phyloP scores from a whole-genome alignment of 2,797 vertebrate genomes.

The Fundulus diaphanus region DNA sequence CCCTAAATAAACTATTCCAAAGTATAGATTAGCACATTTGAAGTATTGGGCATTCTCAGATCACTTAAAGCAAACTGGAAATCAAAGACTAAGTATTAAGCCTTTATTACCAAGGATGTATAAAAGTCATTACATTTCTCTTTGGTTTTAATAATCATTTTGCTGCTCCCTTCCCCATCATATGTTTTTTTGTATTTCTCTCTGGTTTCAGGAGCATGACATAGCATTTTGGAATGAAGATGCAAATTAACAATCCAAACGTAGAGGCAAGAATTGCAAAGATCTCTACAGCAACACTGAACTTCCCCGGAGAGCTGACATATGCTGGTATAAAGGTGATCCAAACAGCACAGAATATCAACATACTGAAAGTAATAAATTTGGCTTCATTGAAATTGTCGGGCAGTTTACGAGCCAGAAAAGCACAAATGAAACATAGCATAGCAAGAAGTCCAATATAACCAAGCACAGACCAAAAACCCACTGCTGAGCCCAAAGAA shows the following conservation, averaged over 20 bases:
- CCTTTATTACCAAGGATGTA: neutral
- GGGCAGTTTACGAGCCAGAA: conserved; percentile 79
- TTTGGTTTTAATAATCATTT: conserved; percentile 49
- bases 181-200: conserved; percentile 77
- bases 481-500: conserved; percentile 70
- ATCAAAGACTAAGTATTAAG: neutral
- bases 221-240: conserved; percentile 82
- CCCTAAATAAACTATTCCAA: too few relatives aligned
- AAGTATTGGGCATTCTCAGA: neutral
- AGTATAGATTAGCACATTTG: neutral
- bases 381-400: conserved; percentile 82
- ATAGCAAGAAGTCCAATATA: conserved; percentile 78
- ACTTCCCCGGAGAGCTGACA: conserved; percentile 82
- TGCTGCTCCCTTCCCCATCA: conserved; percentile 69
- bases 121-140: neutral
- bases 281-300: conserved; percentile 82
- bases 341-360: conserved; percentile 83
- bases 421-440: conserved; percentile 77
- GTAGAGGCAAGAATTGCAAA: conserved; percentile 83
- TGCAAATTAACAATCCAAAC: conserved; percentile 78
- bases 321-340: conserved; percentile 83
- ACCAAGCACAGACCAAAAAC: conserved; percentile 80
- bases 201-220: conserved; percentile 80
- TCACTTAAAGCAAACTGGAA: neutral
- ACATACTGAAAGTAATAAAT: conserved; percentile 82